Base-by-base conservation (phyloP, 2,888 invertebrate genomes). In the Eulithis testata region DNA sequence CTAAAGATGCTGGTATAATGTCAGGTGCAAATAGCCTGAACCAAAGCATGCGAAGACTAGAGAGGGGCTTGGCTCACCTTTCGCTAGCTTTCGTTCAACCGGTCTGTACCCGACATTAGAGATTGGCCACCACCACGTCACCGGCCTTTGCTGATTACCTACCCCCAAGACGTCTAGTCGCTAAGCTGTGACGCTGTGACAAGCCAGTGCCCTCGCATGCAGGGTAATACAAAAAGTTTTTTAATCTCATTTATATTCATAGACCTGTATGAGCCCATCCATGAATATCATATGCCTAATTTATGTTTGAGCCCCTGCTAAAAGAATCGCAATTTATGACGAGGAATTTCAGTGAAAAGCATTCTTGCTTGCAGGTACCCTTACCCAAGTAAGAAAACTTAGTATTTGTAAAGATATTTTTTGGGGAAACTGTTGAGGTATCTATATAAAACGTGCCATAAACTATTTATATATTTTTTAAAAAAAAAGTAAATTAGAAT, bases 231-330 rank as follows among this genome's bases (percentile, higher is more conserved):
- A 74, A 78, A 81, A 84, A 84, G 77, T 82, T 84, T 85, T 83
- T 77, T 74, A 83, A 82, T 82, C 82, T 79, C 76, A 80, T 85
- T 82, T 83, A 80, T 81, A 84, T 85, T 82, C 85, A 85, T 84
- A 73, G 76, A 72, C 72, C 73, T 76, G 65, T 74, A 75, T 74
- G 76, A 72, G 76, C 73, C 71, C 74, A 77, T 77, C 75, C 79
- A 79, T 76, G 83, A 77, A 75, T 77, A 82, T 80, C 69, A 78
- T 79, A 73, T 77, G 75, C 61, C 72, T 73, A 73, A 73, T 73
- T 75, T 73, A 69, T 65, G 68, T 67, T 68, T 69, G 67, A 64
- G 69, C 64, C 55, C 1, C 56, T 50, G 63, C 62, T 60, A 67
- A 69, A 73, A 70, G 66, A 72, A 71, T 70, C 45, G 56, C 65